Evolutionary conservation across 1,140 invertebrate species (phyloP), one percentile per base, ranked within the genome.

Genomic region (Lordiphosa collinella): DNA sequence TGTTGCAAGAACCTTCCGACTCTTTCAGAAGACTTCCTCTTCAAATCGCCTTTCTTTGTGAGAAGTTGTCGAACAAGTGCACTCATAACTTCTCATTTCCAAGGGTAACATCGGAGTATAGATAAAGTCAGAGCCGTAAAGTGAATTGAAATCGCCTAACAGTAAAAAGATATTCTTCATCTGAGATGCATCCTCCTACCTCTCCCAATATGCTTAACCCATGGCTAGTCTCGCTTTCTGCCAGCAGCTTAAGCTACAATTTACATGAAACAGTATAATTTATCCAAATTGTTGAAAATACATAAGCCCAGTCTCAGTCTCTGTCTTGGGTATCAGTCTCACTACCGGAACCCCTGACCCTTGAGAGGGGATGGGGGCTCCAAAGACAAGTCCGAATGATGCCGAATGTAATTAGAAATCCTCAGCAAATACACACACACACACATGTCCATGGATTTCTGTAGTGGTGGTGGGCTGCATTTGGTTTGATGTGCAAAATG

Each of bases 371-470:
- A 6, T 25, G 13, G 32, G 63, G 50, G 29, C 50, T 58, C 38
- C 35, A 47, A 64, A 63, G 46, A 69, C 65, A 40, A 60, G 55
- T 66, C 71, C 63, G 72, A 72, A 64, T 60, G 72, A 57, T 69
- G 78, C 78, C 72, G 72, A 84, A 67, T 82, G 78, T 82, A 82
- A 82, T 85, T 82, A 85, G 68, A 82, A 68, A 78, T 78, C 78
- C 72, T 71, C 35, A 43, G 73, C 55, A 71, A 62, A 75, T 41
- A 79, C 38, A 59, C 31, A 46, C 57, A 67, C 41, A 61, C 43
- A 41, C 32, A 53, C 12, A 55, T 44, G 49, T 61, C 54, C 48
- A 63, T 37, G 44, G 37, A 47, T 46, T 34, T 38, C 29, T 38
- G 7, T 35, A 18, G 25, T 47, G 34, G 35, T 51, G 37, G 35